These are phyloP conservation scores for Speoplatyrhinus poulsoni DNA, from an alignment of 2,113 vertebrate species.

Conservation along the genomic window DNA sequence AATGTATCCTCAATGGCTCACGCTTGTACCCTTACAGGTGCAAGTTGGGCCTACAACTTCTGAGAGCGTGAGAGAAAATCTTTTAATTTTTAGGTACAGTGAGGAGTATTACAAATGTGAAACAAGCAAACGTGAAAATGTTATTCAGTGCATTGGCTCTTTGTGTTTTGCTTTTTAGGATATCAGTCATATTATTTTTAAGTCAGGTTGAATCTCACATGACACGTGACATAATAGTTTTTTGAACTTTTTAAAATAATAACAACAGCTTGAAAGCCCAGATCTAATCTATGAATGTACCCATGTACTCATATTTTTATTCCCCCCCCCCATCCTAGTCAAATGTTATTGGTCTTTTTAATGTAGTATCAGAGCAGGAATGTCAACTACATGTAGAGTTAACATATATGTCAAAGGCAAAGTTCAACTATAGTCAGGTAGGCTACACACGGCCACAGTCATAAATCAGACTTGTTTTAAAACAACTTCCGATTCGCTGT, in stretches of 20 bases:
- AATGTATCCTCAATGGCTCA: too few species aligned
- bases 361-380: slow-evolving; percentile 76
- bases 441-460: slow-evolving; percentile 69
- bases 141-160: slow-evolving; percentile 71
- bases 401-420: slow-evolving; percentile 73
- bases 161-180: slow-evolving; percentile 56
- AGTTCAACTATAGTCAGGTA: slow-evolving; percentile 77
- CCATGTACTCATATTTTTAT: slow-evolving; percentile 49
- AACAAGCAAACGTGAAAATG: slow-evolving; percentile 75
- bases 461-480: slow-evolving; percentile 70
- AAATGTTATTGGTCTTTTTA: slow-evolving; percentile 64
- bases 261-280: slow-evolving; percentile 71
- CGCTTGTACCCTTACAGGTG: too few species aligned
- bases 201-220: slow-evolving; percentile 66
- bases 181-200: slow-evolving; percentile 48
- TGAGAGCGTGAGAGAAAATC: slow-evolving; percentile 37
- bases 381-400: slow-evolving; percentile 74
- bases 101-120: slow-evolving; percentile 69
- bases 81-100: slow-evolving; percentile 55
- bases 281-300: slow-evolving; percentile 78
- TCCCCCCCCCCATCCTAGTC: slow-evolving; percentile 26
- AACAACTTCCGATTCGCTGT: slow-evolving; percentile 72
- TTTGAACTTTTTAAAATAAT: slow-evolving; percentile 18
- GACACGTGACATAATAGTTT: slow-evolving; percentile 48
- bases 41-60: too few species aligned